A percentile compares a stretch with the other conserved stretches of the same genome.
Evolutionary conservation across 2,888 invertebrate genomes (phyloP).

Genomic region (Temnothorax unifasciatus): DNA sequence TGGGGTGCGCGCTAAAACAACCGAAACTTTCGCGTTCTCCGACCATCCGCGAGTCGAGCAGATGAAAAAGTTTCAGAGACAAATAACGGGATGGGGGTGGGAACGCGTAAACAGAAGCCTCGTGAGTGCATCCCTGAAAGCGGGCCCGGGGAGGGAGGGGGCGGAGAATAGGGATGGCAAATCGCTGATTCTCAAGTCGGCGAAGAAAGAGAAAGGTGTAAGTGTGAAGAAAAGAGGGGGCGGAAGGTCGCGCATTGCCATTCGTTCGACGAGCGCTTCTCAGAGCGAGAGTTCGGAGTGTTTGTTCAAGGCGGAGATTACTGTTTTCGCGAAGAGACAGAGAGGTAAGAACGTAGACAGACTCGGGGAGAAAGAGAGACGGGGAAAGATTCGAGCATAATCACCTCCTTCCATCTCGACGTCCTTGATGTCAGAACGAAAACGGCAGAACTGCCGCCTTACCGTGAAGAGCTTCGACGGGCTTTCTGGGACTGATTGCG

Average conservation of each 20-base stretch:
- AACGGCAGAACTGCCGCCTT: slow-evolving; percentile 52
- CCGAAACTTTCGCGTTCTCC: slow-evolving; percentile 43
- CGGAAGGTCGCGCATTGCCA: slow-evolving; percentile 37
- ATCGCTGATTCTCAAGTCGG: slow-evolving; percentile 41
- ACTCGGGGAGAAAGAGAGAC: slow-evolving; percentile 29
- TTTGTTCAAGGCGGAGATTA: slow-evolving; percentile 80
- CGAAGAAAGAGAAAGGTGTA: slow-evolving; percentile 16
- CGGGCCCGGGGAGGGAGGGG: background rate
- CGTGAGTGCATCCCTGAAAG: slow-evolving; percentile 62
- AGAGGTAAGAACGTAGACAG: slow-evolving; percentile 43
- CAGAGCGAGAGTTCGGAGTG: slow-evolving; percentile 75
- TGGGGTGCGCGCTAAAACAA: slow-evolving; percentile 34
- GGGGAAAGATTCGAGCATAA: slow-evolving; percentile 72
- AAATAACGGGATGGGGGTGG: slow-evolving; percentile 24
- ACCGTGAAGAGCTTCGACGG: slow-evolving; percentile 60
- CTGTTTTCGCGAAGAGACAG: slow-evolving; percentile 68
- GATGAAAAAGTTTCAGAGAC: slow-evolving; percentile 59
- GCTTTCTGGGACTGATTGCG: slow-evolving; percentile 68
- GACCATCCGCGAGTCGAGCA: slow-evolving; percentile 28
- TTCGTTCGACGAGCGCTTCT: slow-evolving; percentile 67
- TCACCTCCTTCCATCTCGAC: slow-evolving; percentile 71
- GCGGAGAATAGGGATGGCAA: background rate
- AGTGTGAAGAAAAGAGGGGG: slow-evolving; percentile 38
- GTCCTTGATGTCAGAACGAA: slow-evolving; percentile 61
- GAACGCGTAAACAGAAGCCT: slow-evolving; percentile 49